Conservation (phyloP, 1,140 invertebrate genomes). For the Psilanteris sp. region DNA sequence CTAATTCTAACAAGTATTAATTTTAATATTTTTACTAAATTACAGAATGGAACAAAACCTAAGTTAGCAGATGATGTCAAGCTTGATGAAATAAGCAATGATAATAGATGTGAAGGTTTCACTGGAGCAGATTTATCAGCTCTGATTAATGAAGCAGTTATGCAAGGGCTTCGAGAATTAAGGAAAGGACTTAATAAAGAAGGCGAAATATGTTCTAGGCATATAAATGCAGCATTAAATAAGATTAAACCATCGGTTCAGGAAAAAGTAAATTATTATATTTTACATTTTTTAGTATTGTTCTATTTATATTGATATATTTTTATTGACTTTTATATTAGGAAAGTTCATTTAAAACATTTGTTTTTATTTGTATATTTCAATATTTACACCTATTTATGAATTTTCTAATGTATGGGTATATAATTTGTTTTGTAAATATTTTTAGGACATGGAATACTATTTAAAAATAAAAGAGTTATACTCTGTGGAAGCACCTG, state of each 20-base stretch:
- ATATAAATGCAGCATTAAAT: conserved; percentile 84
- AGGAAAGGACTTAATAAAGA: conserved; percentile 73
- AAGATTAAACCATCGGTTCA: conserved; percentile 91
- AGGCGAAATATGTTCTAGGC: conserved; percentile 78
- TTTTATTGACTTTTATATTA: no score
- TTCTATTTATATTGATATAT: no score
- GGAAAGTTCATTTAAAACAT: no score
- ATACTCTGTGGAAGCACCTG: conserved; percentile 79
- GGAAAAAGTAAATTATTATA: conserved; percentile 81
- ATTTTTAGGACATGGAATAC: conserved; percentile 78
- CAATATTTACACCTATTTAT: no score
- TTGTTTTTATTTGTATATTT: no score
- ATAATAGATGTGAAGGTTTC: conserved; percentile 86
- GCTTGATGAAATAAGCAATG: conserved; percentile 84
- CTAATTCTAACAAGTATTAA: no score
- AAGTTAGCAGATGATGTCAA: conserved; percentile 88
- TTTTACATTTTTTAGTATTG: neutral
- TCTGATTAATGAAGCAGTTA: conserved; percentile 90
- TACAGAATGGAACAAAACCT: conserved; percentile 88
- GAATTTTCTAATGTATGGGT: no score
- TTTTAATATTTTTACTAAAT: no score
- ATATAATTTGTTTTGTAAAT: no score
- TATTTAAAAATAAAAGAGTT: conserved; percentile 82
- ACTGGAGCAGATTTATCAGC: conserved; percentile 96
- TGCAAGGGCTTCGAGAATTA: conserved; percentile 86